Evolutionary conservation across 2,797 vertebrate genomes (phyloP).

Genomic region (Lagodon rhomboides): DNA sequence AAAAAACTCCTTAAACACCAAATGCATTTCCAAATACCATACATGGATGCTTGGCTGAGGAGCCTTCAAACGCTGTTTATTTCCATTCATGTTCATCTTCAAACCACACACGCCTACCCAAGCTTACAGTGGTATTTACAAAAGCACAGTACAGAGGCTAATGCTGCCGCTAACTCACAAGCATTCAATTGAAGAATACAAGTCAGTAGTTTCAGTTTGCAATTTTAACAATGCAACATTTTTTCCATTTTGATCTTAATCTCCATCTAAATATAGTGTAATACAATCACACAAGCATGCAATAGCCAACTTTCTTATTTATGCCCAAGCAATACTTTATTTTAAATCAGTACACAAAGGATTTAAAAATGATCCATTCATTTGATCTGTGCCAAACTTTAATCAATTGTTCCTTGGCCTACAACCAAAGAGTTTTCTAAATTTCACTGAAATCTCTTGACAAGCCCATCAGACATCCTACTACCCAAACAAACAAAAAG

Average conservation of each 20-base stretch:
- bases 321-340: not conserved
- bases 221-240: no score
- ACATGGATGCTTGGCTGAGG: not conserved
- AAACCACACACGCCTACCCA: not conserved
- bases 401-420: not conserved
- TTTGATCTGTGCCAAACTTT: not conserved
- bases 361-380: not conserved
- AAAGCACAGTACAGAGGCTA: not conserved
- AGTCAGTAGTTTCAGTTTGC: not conserved
- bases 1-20: not conserved
- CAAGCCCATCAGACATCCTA: not conserved
- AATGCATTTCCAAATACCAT: not conserved
- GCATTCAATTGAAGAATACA: not conserved
- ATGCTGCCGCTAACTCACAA: not conserved
- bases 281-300: not conserved
- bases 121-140: not conserved
- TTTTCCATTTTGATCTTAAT: not conserved
- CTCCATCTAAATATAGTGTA: not conserved
- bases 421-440: not conserved
- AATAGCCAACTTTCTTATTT: not conserved
- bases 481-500: not conserved
- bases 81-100: slow-evolving; percentile 8
- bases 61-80: slow-evolving; percentile 3
- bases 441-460: not conserved
- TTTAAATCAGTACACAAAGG: not conserved